These are phyloP conservation scores for Lasioglossum morio DNA, from an alignment of 2,888 invertebrate species.

Conservation along the genomic window DNA sequence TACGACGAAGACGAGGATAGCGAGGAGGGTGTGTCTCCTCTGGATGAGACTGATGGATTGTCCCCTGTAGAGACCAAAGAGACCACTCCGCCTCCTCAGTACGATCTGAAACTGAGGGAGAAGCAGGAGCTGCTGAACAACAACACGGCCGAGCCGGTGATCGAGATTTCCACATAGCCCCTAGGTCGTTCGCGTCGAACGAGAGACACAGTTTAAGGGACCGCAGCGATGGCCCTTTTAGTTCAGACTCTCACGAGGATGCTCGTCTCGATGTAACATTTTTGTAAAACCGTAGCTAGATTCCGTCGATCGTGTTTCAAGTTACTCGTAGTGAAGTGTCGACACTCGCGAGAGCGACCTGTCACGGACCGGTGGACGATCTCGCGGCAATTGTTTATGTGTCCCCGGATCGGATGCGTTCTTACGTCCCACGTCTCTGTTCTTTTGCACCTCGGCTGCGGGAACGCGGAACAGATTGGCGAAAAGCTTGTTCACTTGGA, in stretches of 20 bases:
- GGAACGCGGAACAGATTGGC: constrained; percentile 23
- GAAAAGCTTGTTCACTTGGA: constrained; percentile 10
- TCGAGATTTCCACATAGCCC: constrained; percentile 87
- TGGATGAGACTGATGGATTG: constrained; percentile 76
- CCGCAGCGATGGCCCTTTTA: constrained; percentile 16
- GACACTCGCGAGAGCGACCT: background rate
- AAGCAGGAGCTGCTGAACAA: constrained; percentile 87
- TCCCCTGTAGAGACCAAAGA: constrained; percentile 77
- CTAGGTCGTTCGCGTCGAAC: constrained; percentile 47
- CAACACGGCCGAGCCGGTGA: constrained; percentile 86
- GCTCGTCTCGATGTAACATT: constrained; percentile 43
- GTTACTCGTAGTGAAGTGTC: constrained; percentile 22
- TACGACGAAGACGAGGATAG: constrained; percentile 85
- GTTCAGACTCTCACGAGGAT: constrained; percentile 38
- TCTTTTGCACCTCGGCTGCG: constrained; percentile 55
- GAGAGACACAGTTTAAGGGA: background rate
- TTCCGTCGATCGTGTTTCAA: constrained; percentile 27
- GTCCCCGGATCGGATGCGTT: constrained; percentile 18
- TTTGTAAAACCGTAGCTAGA: constrained; percentile 29
- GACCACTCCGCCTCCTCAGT: constrained; percentile 73
- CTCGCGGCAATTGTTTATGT: background rate
- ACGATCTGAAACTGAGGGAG: constrained; percentile 81
- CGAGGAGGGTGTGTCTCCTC: constrained; percentile 77
- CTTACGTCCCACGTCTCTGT: constrained; percentile 29
- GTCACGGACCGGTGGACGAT: background rate